Percentiles rank a stretch among this genome's conserved stretches.
These are phyloP conservation scores for Sycophila sp. DNA, from an alignment of 1,140 invertebrate species.

Conservation along the genomic window DNA sequence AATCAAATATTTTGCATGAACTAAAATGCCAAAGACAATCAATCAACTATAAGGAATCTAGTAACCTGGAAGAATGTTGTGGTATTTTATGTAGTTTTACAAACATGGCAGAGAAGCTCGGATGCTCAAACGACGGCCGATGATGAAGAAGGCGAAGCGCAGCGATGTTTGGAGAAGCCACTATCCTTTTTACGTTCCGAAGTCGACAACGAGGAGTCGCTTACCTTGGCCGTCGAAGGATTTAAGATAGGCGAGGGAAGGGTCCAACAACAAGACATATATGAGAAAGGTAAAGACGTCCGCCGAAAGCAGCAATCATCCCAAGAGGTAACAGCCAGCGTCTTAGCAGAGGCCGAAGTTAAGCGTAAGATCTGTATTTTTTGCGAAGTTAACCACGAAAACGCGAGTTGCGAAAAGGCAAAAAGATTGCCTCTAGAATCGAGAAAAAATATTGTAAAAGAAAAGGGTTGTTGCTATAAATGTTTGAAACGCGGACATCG, in stretches of 20 bases:
- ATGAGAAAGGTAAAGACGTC: neutral
- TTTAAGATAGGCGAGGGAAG: neutral
- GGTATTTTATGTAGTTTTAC: too few relatives aligned
- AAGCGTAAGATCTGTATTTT: neutral
- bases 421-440: conserved; percentile 1
- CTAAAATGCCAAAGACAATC: too few relatives aligned
- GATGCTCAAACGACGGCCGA: neutral
- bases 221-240: neutral
- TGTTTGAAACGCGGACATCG: conserved; percentile 34
- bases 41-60: too few relatives aligned
- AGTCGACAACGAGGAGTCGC: neutral
- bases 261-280: neutral
- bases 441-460: neutral
- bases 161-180: neutral
- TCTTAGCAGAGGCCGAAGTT: neutral
- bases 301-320: too few relatives aligned
- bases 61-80: too few relatives aligned
- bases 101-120: neutral
- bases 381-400: conserved; percentile 16
- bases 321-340: neutral
- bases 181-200: neutral
- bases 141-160: neutral
- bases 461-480: conserved; percentile 24
- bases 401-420: conserved; percentile 15
- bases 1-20: too few relatives aligned